Base-by-base conservation (phyloP, 1,140 invertebrate genomes). In the Magallana gigas region DNA sequence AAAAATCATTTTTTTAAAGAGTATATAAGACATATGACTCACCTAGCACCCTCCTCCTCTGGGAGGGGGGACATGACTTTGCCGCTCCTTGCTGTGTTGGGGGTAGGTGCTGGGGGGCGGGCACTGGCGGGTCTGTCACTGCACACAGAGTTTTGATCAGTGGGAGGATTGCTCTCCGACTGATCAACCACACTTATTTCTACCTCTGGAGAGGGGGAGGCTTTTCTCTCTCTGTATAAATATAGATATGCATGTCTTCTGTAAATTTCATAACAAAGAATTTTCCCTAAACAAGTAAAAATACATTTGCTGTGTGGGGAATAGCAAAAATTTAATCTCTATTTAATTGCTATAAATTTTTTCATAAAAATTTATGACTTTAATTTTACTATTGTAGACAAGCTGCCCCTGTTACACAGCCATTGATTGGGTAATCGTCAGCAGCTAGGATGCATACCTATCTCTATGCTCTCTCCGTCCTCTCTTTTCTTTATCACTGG, bases 401-500 rank as follows among this genome's bases (percentile, higher is more conserved):
- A 48, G 5, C 36, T 48, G 36, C 36, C 36, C 5, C 36, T 4
- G 36, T 48, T 48, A 48, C 5, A 48, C 36, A 48, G 36, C 36
- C 36, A 48, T 48, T 48, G 36, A 48, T 48, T 48, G 36, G 36
- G 5, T 64, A 16, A 64, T 16, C 1, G 5, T 64, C 14, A 64
- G 4, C 4, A 14, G 18, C 14, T 18, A 64, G 62, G 14, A 64
- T 64, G 14, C 14, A 29, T 85, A 85, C 83, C 87, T 87, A 14
- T 80, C 58, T 56, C 16, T 84, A 16, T 84, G n/a, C 8, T 16
- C 58, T 56, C 29, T 84, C 16, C 59, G 59, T 7, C 59, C 83
- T 62, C 57, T 76, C 56, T 60, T 87, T 56, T 85, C 57, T 81
- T 85, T 76, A 81, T 85, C 83, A 62, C 59, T 83, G 14, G 86